A percentile compares a stretch with the other conserved stretches of the same genome.
Evolutionary conservation across 2,113 vertebrate species (phyloP).

Genomic region (Nesogale talazaci): DNA sequence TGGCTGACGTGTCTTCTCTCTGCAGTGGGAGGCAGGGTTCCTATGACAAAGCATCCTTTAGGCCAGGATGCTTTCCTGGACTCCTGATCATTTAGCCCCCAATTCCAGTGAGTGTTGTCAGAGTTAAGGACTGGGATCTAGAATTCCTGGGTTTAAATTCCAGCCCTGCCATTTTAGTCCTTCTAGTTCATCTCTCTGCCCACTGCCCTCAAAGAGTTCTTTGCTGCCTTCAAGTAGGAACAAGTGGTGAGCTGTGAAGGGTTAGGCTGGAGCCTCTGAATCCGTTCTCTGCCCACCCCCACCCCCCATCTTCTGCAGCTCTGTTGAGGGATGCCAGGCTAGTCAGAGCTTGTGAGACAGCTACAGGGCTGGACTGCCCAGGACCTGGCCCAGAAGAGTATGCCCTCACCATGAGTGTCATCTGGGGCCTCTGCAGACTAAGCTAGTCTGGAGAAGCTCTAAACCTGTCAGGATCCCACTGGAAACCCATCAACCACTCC

Average conservation of each 20-base stretch:
- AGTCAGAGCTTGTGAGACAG: conserved; percentile 27
- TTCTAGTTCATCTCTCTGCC: neutral
- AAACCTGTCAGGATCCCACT: conserved; percentile 58
- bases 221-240: neutral
- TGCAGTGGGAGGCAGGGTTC: neutral
- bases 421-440: conserved; percentile 39
- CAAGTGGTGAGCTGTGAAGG: neutral
- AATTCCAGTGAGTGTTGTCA: neutral
- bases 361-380: conserved; percentile 3
- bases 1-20: neutral
- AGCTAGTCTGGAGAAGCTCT: conserved; percentile 50
- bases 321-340: neutral
- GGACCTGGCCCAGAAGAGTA: conserved; percentile 23
- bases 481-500: conserved; percentile 55
- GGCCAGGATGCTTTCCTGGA: neutral
- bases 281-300: no score
- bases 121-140: neutral
- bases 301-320: neutral
- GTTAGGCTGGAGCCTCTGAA: neutral
- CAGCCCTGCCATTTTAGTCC: neutral
- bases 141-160: neutral
- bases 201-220: neutral
- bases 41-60: neutral
- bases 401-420: conserved; percentile 13
- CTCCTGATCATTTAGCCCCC: neutral